Evolutionary conservation across 2,797 vertebrate species (phyloP), one percentile per base, ranked within the genome.

Genomic region (Gallinago stenura): DNA sequence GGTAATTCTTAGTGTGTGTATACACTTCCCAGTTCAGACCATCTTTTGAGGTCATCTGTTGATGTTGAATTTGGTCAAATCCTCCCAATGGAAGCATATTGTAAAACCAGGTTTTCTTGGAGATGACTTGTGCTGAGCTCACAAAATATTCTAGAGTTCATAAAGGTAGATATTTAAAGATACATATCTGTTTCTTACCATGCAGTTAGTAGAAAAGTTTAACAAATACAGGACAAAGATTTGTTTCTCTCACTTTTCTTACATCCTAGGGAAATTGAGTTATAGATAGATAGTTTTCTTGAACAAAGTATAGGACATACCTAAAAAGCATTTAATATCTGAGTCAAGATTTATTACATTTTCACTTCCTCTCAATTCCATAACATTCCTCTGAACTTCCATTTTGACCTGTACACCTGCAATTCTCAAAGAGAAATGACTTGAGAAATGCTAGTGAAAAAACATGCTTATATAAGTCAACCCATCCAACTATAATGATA

Each of bases 71-170:
- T 81, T 88, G 24, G 24, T 91, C 19, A 50, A 83, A 78, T 85
- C 35, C 24, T 92, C 33, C 24, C 26, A 73, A 28, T 50, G 15
- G 35, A 86, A 85, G 6, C 5, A 46, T 65, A 56, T 9, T 75
- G 33, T 87, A 86, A 90, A 91, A 15, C 6, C 13, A 51, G n/a
- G n/a, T 93, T 83, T 95, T 81, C 53, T 62, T 89, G 79, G 65
- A 77, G 28, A 46, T 41, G 2, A 37, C 41, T 89, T 92, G 39
- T 2, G 0, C 30, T 68, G 33, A 51, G 7, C 90, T 84, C 54
- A 72, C 24, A 79, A 79, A 89, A 89, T 73, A 76, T 50, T 76
- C 28, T 60, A 53, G 20, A 73, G 82, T 87, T 64, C 45, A 21
- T 72, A 30, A 64, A 78, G 35, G 22, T 25, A 79, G 8, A n/a